A percentile compares a stretch with the other conserved stretches of the same genome.
These are phyloP conservation scores for Heterotis niloticus DNA, from an alignment of 2,113 vertebrate genomes.

Conservation along the genomic window DNA sequence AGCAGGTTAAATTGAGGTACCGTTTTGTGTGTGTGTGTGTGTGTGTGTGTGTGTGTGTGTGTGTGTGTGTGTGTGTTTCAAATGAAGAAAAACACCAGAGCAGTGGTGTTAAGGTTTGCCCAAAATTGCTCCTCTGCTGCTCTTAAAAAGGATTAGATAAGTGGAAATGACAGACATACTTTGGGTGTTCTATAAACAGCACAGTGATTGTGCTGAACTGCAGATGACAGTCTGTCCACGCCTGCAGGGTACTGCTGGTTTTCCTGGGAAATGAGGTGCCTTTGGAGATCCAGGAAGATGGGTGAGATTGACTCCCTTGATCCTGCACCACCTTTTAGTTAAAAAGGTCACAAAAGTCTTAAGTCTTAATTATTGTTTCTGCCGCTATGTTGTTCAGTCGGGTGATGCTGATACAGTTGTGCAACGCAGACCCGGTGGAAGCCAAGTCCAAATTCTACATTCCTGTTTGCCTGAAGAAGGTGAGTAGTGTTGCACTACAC, in stretches of 20 bases:
- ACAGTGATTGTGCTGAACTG: background rate
- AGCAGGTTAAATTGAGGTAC: background rate
- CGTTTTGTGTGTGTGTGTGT: background rate
- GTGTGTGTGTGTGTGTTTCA: background rate
- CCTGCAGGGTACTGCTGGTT: slow-evolving; percentile 73
- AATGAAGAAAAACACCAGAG: background rate
- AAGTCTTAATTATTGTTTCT: background rate
- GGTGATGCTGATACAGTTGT: slow-evolving; percentile 65
- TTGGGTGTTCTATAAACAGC: background rate
- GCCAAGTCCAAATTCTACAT: slow-evolving; percentile 57
- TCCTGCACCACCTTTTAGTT: background rate
- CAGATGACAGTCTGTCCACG: background rate
- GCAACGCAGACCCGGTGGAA: slow-evolving; percentile 44
- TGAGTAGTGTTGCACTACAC: slow-evolving; percentile 38
- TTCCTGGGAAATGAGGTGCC: slow-evolving; percentile 68
- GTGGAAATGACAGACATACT: background rate
- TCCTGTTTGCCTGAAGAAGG: slow-evolving; percentile 69
- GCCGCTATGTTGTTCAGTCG: slow-evolving; percentile 50
- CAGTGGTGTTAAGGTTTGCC: background rate
- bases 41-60: too few species aligned
- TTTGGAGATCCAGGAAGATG: slow-evolving; percentile 53
- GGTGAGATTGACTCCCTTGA: slow-evolving; percentile 55
- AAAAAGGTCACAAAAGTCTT: background rate
- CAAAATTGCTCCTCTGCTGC: background rate
- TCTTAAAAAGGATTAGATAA: slow-evolving; percentile 17